phyloP scores from a whole-genome alignment of 2,113 vertebrate genomes.

The Tautogolabrus adspersus region DNA sequence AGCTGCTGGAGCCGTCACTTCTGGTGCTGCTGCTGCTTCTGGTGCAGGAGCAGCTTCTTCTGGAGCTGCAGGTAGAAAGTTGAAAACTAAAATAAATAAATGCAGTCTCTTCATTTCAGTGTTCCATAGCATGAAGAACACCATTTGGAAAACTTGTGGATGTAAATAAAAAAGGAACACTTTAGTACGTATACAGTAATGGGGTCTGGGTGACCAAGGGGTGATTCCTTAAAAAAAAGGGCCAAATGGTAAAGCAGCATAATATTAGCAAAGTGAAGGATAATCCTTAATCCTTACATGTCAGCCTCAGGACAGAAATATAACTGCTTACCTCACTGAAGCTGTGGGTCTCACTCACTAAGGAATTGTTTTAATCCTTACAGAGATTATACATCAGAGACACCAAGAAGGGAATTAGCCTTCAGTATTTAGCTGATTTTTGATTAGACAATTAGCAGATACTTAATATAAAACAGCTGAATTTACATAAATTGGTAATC shows the following conservation, averaged over 20 bases:
- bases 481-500: not conserved
- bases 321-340: conserved; percentile 23
- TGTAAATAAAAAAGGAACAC: no score
- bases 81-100: not conserved
- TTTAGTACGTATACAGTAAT: no score
- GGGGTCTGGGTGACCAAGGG: no score
- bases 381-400: not conserved
- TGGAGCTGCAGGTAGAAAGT: not conserved
- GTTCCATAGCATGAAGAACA: no score
- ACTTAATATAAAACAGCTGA: no score
- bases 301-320: conserved; percentile 32
- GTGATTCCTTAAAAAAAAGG: not conserved
- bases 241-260: conserved; percentile 16
- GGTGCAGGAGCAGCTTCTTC: conserved; percentile 14
- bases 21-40: conserved; percentile 18
- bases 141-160: no score
- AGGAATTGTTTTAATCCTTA: not conserved
- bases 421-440: not conserved
- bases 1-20: conserved; percentile 15
- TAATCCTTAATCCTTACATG: conserved; percentile 31
- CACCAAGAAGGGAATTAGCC: not conserved
- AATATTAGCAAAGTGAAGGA: conserved; percentile 11
- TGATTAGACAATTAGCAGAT: not conserved
- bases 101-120: not conserved
- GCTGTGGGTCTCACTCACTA: not conserved